Conservation (phyloP, 2,113 vertebrate species). For the Alexandromys fortis region DNA sequence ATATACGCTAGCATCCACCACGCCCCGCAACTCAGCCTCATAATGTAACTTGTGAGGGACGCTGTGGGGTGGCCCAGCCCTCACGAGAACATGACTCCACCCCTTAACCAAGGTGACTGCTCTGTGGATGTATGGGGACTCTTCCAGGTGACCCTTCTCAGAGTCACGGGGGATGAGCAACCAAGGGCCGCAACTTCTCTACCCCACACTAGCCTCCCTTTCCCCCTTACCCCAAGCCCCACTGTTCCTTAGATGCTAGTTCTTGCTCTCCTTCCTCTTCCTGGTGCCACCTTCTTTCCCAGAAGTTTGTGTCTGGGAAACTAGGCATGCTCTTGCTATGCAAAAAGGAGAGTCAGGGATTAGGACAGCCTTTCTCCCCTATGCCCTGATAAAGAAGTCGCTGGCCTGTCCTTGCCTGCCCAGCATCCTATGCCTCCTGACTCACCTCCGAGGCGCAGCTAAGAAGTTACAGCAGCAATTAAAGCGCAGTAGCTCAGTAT, state of each 20-base stretch:
- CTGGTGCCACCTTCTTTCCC: background rate
- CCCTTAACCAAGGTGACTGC: background rate
- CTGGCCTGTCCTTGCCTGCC: background rate
- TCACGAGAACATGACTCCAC: background rate
- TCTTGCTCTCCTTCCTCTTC: background rate
- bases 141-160: rapidly evolving
- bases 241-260: no score
- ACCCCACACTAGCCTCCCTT: background rate
- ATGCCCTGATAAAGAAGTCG: background rate
- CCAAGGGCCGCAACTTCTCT: background rate
- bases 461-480: background rate
- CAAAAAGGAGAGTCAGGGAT: background rate
- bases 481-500: background rate
- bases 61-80: background rate
- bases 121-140: background rate
- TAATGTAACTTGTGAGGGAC: background rate
- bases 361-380: background rate
- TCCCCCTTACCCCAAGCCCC: background rate
- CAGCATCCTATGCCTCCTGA: background rate
- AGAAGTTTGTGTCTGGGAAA: background rate
- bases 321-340: background rate
- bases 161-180: background rate
- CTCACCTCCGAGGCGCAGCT: background rate
- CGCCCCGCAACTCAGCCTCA: background rate
- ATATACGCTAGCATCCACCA: background rate